Base-by-base conservation (phyloP, 2,888 invertebrate genomes). In the Lycophotia porphyrea region DNA sequence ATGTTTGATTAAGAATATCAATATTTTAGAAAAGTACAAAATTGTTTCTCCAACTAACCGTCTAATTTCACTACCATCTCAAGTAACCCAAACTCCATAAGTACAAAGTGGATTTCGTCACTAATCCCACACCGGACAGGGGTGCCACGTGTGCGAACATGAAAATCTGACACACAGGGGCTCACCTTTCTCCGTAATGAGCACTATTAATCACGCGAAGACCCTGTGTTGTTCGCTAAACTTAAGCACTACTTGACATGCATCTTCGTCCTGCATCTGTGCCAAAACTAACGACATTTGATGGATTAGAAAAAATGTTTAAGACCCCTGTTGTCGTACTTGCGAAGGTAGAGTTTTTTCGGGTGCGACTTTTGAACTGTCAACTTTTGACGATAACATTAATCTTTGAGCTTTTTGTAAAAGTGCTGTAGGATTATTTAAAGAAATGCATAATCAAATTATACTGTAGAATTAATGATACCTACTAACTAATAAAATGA, bases 151-250 rank as follows among this genome's bases (percentile, higher is more conserved):
- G 88, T 86, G 88, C 85, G 88, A 90, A 92, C 91, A 92, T 86
- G 91, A 89, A 93, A 95, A 94, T 94, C 94, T 94, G 92, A 92
- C 90, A 88, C 87, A 90, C 88, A 86, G 84, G 87, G 89, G 88
- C 89, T 92, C 90, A 94, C 92, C 93, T 93, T 91, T 91, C 86
- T 85, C 87, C 86, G 88, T 93, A 93, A 94, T 94, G 90, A 93
- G 89, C 79, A 91, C 93, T 92, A 96, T 96, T 95, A 95, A 96
- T 96, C 94, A 96, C 82, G 55, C 47, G 75, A 81, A 85, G 75
- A 87, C 87, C 87, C 84, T 87, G 80, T 76, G 80, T 72, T 85
- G 82, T 84, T 74, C 80, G 74, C 63, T 68, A 71, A 82, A 90
- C 87, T 87, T 92, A 91, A 93, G 91, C 88, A 90, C 91, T 91